phyloP scores from a whole-genome alignment of 2,113 vertebrate species.

The Origma solitaria region DNA sequence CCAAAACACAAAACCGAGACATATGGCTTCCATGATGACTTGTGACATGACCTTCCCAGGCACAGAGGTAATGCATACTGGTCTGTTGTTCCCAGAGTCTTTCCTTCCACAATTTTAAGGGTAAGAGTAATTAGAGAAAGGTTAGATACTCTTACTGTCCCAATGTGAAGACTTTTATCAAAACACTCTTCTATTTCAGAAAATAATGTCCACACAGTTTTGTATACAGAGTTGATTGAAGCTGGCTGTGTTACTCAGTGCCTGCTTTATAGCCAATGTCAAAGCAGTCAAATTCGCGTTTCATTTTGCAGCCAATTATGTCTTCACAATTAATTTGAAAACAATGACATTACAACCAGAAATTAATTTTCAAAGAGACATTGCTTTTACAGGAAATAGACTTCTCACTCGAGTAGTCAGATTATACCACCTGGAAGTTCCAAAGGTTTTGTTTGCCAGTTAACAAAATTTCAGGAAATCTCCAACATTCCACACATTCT shows the following conservation, averaged over 20 bases:
- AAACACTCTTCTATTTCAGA: background rate
- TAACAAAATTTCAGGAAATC: background rate
- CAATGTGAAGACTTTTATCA: background rate
- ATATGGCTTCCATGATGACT: no score
- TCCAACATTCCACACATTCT: background rate
- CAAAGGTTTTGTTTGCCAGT: background rate
- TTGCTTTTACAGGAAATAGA: background rate
- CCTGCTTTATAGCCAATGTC: background rate
- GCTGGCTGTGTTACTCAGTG: background rate
- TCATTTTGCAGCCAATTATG: background rate
- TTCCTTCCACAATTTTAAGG: background rate
- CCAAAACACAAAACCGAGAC: no score
- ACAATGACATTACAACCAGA: background rate
- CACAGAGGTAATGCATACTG: no score
- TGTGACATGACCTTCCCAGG: no score
- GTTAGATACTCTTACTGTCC: background rate
- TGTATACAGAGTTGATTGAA: background rate
- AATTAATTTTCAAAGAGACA: background rate
- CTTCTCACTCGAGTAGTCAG: background rate
- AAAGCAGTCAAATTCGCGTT: background rate
- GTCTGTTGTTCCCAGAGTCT: accelerated
- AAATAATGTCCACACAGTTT: background rate
- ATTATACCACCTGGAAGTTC: background rate
- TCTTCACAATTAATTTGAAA: background rate
- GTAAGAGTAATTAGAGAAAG: background rate